Conservation (phyloP, 2,888 invertebrate species). For the Dermolepida albohirtum region DNA sequence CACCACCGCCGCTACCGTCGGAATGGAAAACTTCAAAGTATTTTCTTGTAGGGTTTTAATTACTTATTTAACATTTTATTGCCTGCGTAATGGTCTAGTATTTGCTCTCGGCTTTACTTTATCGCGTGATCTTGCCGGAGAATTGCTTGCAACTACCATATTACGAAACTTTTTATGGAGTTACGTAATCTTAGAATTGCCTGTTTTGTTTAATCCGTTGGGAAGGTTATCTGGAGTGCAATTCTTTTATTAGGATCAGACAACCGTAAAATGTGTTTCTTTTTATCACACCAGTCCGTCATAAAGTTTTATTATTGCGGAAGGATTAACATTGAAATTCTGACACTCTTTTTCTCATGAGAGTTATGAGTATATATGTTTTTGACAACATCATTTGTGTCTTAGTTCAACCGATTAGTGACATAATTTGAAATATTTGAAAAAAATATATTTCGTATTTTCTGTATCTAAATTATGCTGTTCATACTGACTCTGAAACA, state of each 20-base stretch:
- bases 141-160: constrained; percentile 47
- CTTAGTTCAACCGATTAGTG: not conserved
- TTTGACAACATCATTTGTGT: not conserved
- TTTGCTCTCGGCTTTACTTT: constrained; percentile 49
- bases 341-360: not conserved
- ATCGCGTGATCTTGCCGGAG: constrained; percentile 47
- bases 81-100: constrained; percentile 56
- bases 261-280: constrained; percentile 37
- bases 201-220: constrained; percentile 45
- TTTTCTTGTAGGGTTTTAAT: constrained; percentile 57
- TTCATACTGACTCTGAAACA: too few species aligned
- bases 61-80: constrained; percentile 62
- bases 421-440: not conserved
- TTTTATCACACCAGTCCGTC: constrained; percentile 15
- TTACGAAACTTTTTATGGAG: constrained; percentile 48
- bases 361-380: not conserved
- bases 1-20: constrained; percentile 12
- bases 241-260: constrained; percentile 38
- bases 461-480: too few species aligned
- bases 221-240: constrained; percentile 38
- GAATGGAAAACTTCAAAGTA: constrained; percentile 55
- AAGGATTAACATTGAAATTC: constrained; percentile 20
- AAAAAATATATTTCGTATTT: too few species aligned
- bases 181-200: constrained; percentile 46
- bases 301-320: constrained; percentile 33